Base-by-base conservation (phyloP, 2,888 invertebrate species). In the Standfussiana lucernea region DNA sequence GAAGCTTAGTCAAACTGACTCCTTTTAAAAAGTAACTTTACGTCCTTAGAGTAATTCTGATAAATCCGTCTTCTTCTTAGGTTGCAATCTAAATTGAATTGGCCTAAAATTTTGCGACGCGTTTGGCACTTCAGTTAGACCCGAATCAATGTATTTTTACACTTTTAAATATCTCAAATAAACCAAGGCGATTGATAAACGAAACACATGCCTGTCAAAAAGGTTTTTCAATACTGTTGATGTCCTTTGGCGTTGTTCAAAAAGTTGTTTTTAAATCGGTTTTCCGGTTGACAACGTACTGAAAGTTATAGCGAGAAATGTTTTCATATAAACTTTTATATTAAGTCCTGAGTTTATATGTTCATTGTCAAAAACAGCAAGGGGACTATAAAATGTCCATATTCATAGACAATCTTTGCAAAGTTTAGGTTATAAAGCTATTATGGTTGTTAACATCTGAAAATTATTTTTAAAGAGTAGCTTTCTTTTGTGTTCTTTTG, bases 251-350 rank as follows among this genome's bases (percentile, higher is more conserved):
- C 47, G 35, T n/a, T 65, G 47, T 83, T 72, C 37, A 65, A 50
- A 72, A 81, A 75, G 56, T 74, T 77, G 45, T 73, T 79, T 79
- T 65, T 18, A 81, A 85, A 75, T 83, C 67, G 67, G 62, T 77
- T 82, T 79, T 81, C 73, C 62, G 67, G 62, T 79, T 71, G 59
- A 78, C 74, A 72, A 79, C 73, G 59, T 69, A 65, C 35, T 77
- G 68, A 74, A 84, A 80, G 40, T 53, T 64, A 79, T 75, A 50
- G 69, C 15, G 61, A 28, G 77, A 72, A 77, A 76, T 50, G 45
- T 61, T 78, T 78, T 37, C 37, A 66, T 35, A 72, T 62, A 76
- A 77, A 82, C 28, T 79, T 80, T 80, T 67, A 47, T 15, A 42
- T 32, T 13, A 53, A 21, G 13, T 2, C 7, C 35, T 24, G 13